Percentiles rank a stretch among this genome's conserved stretches.
Conservation (phyloP, 30 jellyfish, hydroid and myxozoan species). For the Mastigias papua region DNA sequence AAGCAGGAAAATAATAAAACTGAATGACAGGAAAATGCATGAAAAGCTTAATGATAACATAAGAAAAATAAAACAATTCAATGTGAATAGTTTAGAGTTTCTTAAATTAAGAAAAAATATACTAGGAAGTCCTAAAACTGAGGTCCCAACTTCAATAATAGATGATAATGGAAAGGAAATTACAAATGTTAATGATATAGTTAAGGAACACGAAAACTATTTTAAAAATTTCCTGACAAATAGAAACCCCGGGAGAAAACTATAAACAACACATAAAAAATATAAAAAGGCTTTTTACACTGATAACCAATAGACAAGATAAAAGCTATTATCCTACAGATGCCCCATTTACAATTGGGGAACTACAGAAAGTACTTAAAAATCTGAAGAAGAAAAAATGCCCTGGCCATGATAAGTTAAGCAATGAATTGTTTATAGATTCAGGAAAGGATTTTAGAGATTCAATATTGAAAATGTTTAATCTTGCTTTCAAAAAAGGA, state of each 20-base stretch:
- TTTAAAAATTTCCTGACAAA: constrained; percentile 26
- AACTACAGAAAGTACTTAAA: constrained; percentile 35
- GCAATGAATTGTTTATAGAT: constrained; percentile 14
- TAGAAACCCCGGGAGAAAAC: constrained; percentile 26
- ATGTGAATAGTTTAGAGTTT: constrained; percentile 23
- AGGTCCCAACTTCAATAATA: constrained; percentile 20
- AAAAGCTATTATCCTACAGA: constrained; percentile 6
- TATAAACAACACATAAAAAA: constrained; percentile 9
- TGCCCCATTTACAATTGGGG: constrained; percentile 21
- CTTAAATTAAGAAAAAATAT: constrained; percentile 14
- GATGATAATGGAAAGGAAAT: constrained; percentile 33
- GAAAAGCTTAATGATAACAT: constrained; percentile 1
- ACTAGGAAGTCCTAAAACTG: constrained; percentile 11
- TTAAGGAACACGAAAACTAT: constrained; percentile 24
- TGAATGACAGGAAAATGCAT: not conserved
- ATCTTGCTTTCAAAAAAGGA: not conserved
- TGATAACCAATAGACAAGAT: not conserved
- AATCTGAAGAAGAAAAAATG: constrained; percentile 38
- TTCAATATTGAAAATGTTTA: constrained; percentile 8
- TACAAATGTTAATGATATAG: constrained; percentile 1
- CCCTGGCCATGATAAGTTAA: constrained; percentile 29
- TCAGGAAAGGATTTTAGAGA: constrained; percentile 38
- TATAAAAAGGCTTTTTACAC: constrained; percentile 17
- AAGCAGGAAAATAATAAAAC: constrained; percentile 4
- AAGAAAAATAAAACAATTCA: not conserved